Base-by-base conservation (phyloP, 2,888 invertebrate genomes). In the Margaritifera margaritifera region DNA sequence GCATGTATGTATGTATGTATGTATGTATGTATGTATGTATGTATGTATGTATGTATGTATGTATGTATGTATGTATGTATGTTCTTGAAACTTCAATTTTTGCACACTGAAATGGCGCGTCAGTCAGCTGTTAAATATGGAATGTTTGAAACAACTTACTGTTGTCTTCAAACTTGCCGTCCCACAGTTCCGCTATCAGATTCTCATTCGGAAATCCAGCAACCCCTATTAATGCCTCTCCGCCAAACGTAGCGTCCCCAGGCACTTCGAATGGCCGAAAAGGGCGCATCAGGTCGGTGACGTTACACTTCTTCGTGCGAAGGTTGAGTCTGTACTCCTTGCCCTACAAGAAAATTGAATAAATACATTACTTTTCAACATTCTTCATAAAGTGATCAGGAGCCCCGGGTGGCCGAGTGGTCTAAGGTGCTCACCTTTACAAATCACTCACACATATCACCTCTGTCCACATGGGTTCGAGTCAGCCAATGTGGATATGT, bases 261-360 rank as follows among this genome's bases (percentile, higher is more conserved):
- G 82, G 83, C 4, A 84, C 70, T 11, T 78, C 80, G 31, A 78
- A 66, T 0, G 68, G 71, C 11, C 76, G 63, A 75, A 83, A 84
- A 42, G 83, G 82, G 19, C 76, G 72, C 0, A 74, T 69, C 8
- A 80, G 51, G 22, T 69, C 58, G 19, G 79, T 77, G 25, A 78
- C 76, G 50, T 79, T 80, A 56, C 84, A 84, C 66, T 78, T 68
- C 52, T 69, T 78, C 20, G 79, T 79, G 57, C 69, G 75, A 63
- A 84, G 69, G 71, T 83, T 76, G 15, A 85, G 62, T 20, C 71
- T 71, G 79, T 85, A 85, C 60, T 82, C 82, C 24, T 74, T 73
- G 57, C 75, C 75, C 84, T 84, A 53, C 1, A 57, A 60, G 22
- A 22, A 22, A 52, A 68, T 27, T 8, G 2, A 4, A 25, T 22